phyloP scores from a whole-genome alignment of 2,113 vertebrate genomes.

The Chrysemys picta region DNA sequence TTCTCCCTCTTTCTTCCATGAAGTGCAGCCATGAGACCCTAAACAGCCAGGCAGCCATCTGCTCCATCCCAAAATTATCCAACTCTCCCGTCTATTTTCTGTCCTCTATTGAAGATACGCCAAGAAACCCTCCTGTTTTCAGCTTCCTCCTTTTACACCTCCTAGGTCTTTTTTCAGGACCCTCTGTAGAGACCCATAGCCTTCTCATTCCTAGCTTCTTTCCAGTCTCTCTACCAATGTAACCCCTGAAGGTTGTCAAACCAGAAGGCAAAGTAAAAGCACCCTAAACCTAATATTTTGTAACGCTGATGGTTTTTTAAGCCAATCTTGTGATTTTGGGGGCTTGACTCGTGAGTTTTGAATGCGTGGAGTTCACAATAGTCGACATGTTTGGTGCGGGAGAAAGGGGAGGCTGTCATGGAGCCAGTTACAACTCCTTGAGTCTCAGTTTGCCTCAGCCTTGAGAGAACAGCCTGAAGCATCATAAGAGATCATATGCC shows the following conservation, averaged over 20 bases:
- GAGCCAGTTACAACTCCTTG: background rate
- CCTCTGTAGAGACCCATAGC: rapidly evolving
- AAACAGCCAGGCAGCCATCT: rapidly evolving
- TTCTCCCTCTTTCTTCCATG: background rate
- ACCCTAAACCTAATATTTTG: background rate
- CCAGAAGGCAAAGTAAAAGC: background rate
- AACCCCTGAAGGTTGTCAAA: background rate
- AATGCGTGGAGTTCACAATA: background rate
- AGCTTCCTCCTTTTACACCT: background rate
- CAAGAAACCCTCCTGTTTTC: background rate
- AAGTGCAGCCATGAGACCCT: background rate
- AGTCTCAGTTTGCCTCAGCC: background rate
- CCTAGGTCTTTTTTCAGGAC: background rate
- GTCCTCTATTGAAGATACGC: rapidly evolving
- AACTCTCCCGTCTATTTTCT: rapidly evolving
- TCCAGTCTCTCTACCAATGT: background rate
- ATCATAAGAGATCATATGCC: background rate
- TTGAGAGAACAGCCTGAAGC: background rate
- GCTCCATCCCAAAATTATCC: rapidly evolving
- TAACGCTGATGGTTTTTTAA: background rate
- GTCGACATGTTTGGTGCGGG: background rate
- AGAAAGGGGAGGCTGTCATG: background rate
- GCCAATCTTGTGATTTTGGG: background rate
- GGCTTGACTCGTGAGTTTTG: background rate
- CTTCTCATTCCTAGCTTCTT: background rate